Percentiles rank a stretch among this genome's conserved stretches.
These are phyloP conservation scores for Sebastes kiyomatsui DNA, from an alignment of 2,797 vertebrate genomes.

Conservation along the genomic window DNA sequence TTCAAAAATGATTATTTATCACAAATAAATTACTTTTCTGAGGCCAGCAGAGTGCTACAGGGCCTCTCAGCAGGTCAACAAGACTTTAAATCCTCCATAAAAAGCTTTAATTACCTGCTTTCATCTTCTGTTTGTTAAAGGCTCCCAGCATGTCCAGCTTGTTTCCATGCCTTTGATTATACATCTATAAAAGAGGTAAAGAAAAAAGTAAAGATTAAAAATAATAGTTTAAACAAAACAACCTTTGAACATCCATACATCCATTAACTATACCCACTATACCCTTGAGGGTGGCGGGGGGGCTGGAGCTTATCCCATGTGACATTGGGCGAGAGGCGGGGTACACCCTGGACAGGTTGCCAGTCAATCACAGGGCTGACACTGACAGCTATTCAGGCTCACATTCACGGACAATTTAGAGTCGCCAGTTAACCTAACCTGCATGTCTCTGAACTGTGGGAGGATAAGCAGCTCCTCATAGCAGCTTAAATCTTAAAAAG, in stretches of 20 bases:
- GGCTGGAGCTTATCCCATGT: background rate
- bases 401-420: background rate
- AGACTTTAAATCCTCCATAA: background rate
- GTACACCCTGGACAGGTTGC: background rate
- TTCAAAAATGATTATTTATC: background rate
- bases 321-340: background rate
- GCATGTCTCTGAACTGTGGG: background rate
- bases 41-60: background rate
- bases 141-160: background rate
- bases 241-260: constrained; percentile 3
- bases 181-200: background rate
- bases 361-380: background rate
- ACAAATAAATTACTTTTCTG: background rate
- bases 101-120: constrained; percentile 10
- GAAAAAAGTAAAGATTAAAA: background rate
- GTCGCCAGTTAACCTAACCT: background rate
- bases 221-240: background rate
- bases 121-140: background rate
- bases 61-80: background rate
- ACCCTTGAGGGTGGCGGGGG: background rate
- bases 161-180: background rate
- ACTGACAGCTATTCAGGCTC: background rate
- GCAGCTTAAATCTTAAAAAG: background rate
- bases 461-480: background rate
- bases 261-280: background rate